Base-by-base conservation (phyloP, 1,140 invertebrate species). In the Argopecten irradians region DNA sequence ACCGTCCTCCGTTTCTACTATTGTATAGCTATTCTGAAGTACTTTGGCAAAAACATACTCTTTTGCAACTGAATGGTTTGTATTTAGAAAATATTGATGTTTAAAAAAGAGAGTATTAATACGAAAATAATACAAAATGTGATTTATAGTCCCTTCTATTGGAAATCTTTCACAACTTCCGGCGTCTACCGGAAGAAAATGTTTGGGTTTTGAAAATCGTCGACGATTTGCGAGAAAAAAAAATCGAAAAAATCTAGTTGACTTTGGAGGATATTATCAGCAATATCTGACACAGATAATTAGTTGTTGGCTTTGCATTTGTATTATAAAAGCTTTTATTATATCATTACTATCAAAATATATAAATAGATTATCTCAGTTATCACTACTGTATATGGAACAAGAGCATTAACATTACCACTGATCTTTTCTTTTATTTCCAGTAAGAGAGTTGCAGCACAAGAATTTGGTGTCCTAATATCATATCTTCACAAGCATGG, bases 91-190 rank as follows among this genome's bases (percentile, higher is more conserved):
- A 5, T 71, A 71, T 71, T 71, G 55, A 71, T 28, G 8, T n/a
- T 71, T n/a, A 28, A 28, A 71, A n/a, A 71, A 1, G n/a, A n/a
- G 22, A n/a, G n/a, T 71, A 71, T 71, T 71, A 71, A 71, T 71
- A 71, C 55, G 7, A 71, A 28, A 71, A 71, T 22, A 71, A 71
- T 71, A 16, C 22, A 28, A 71, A 71, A 71, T 71, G 28, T 71
- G 55, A 71, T 71, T 71, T 71, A 71, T 71, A 71, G n/a, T n/a
- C 55, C 55, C 22, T 71, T 71, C 22, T n/a, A 71, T 28, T 71
- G 22, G 55, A 71, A 71, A 71, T 71, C 55, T 28, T 71, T 71
- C n/a, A 71, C 55, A n/a, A 71, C 55, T 71, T 71, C 55, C 55
- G 55, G 22, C 16, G n/a, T 8, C n/a, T 28, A 28, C 55, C n/a